Evolutionary conservation across 2,113 vertebrate genomes (phyloP).

Genomic region (Nyctibius bracteatus): DNA sequence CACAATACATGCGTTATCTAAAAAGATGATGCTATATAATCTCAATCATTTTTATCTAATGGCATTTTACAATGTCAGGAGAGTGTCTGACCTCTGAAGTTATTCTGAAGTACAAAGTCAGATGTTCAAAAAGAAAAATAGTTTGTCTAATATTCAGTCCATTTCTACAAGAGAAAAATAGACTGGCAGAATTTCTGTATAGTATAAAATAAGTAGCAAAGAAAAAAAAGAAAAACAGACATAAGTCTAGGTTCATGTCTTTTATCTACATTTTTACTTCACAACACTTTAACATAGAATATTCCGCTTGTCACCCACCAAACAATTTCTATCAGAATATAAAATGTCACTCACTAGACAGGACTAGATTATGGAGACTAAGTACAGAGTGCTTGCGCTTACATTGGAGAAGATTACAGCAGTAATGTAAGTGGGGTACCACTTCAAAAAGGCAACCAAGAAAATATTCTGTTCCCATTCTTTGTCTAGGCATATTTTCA

Average conservation of each 20-base stretch:
- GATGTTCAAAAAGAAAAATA: background rate
- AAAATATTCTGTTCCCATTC: background rate
- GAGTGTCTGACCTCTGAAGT: background rate
- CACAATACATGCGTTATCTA: background rate
- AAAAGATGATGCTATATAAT: background rate
- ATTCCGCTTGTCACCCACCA: background rate
- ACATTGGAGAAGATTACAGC: background rate
- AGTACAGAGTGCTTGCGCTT: background rate
- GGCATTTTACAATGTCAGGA: background rate
- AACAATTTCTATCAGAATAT: background rate
- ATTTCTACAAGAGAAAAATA: background rate
- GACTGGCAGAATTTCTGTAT: background rate
- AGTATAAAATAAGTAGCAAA: background rate
- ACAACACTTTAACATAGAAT: background rate
- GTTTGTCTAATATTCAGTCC: background rate
- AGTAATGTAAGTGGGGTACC: background rate
- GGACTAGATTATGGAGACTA: background rate
- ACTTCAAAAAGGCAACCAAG: background rate
- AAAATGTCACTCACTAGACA: background rate
- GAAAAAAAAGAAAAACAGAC: background rate
- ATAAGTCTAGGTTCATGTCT: background rate
- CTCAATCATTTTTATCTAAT: background rate
- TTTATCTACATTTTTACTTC: background rate
- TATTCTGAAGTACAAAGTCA: background rate
- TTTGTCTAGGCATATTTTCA: background rate